Conservation (phyloP, 2,888 invertebrate species). For the Zhuqinia jingwanae region DNA sequence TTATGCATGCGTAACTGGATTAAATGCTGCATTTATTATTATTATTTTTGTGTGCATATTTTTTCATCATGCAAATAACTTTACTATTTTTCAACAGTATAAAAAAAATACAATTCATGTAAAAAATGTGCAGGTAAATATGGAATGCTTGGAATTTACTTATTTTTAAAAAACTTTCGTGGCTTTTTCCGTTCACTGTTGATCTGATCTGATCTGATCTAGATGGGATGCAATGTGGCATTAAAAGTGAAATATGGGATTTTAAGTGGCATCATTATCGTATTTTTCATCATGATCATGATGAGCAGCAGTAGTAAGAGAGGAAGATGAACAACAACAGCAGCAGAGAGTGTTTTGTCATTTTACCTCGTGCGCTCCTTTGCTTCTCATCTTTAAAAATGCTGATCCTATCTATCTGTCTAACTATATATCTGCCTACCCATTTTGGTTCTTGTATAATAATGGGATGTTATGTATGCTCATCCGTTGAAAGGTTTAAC, state of each 20-base stretch:
- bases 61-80: constrained; percentile 22
- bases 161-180: too few relatives aligned
- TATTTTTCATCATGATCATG: constrained; percentile 14
- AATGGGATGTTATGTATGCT: too few relatives aligned
- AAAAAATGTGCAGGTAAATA: too few relatives aligned
- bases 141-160: too few relatives aligned
- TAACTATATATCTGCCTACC: background rate
- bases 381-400: constrained; percentile 49
- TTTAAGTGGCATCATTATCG: constrained; percentile 71
- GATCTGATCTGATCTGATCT: too few relatives aligned
- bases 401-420: constrained; percentile 41
- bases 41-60: constrained; percentile 8
- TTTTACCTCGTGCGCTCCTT: constrained; percentile 69
- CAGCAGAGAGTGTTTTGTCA: constrained; percentile 65
- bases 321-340: constrained; percentile 11
- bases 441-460: too few relatives aligned
- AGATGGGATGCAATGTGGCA: constrained; percentile 23
- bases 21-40: background rate
- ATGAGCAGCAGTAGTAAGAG: too few relatives aligned
- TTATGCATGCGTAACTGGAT: background rate
- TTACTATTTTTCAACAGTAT: too few relatives aligned
- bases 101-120: too few relatives aligned
- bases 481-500: constrained; percentile 43
- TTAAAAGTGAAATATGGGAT: constrained; percentile 65
- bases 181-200: too few relatives aligned